Conservation (phyloP, 1,140 invertebrate species). For the Neotoxoptera formosana region DNA sequence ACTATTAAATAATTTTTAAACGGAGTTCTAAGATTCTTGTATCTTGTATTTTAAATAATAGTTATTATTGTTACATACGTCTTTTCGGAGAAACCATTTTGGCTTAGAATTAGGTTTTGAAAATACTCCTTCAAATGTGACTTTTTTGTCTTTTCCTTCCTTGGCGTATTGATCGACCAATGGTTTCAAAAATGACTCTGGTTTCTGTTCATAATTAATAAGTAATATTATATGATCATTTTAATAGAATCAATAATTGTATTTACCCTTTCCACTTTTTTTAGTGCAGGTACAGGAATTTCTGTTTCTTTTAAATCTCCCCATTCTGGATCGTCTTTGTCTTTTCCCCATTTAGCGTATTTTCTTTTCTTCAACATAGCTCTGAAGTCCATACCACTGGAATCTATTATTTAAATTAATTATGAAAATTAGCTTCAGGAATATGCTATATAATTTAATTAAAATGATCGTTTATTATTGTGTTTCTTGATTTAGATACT, state of each 20-base stretch:
- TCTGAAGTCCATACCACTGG: constrained; percentile 98
- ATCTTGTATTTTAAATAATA: background rate
- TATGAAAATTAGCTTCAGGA: background rate
- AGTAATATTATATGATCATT: background rate
- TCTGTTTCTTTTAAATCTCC: constrained; percentile 92
- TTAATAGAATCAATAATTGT: background rate
- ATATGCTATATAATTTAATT: background rate
- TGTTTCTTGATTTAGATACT: background rate
- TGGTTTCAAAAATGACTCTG: constrained; percentile 93
- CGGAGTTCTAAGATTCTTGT: background rate
- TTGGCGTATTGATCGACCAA: constrained; percentile 93
- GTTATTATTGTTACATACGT: constrained; percentile 72
- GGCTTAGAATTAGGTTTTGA: constrained; percentile 90
- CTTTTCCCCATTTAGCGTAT: constrained; percentile 91
- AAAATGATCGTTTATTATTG: background rate
- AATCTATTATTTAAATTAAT: constrained; percentile 70
- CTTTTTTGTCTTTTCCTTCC: constrained; percentile 97
- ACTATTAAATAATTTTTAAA: background rate
- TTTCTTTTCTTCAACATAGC: constrained; percentile 96
- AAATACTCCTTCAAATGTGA: constrained; percentile 88
- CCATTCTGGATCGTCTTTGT: constrained; percentile 90
- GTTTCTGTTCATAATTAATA: constrained; percentile 77
- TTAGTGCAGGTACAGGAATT: constrained; percentile 81
- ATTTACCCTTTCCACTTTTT: constrained; percentile 89
- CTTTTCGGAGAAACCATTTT: constrained; percentile 91